phyloP scores from a whole-genome alignment of 2,797 vertebrate species.

The Epinephelus malabaricus region DNA sequence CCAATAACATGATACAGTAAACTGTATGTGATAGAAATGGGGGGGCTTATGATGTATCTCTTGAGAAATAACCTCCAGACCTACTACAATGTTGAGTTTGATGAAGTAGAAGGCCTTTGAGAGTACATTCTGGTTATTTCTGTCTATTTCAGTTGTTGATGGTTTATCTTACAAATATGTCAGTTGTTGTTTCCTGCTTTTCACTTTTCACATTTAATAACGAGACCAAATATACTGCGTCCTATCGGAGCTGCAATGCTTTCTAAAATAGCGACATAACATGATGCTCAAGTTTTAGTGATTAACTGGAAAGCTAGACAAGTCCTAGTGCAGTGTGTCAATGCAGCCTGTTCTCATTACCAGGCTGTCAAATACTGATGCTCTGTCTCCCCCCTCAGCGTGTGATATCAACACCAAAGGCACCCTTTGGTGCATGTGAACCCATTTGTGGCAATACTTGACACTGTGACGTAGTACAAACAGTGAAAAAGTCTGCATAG shows the following conservation, averaged over 20 bases:
- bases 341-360: too few species aligned
- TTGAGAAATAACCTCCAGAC: neutral
- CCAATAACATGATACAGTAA: neutral
- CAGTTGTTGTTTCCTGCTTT: constrained; percentile 3
- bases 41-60: neutral
- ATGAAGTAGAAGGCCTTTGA: neutral
- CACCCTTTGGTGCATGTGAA: too few species aligned
- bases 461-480: too few species aligned
- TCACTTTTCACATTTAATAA: constrained; percentile 16
- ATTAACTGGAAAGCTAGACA: neutral
- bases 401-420: too few species aligned
- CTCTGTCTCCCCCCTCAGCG: too few species aligned
- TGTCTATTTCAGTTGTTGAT: neutral
- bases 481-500: too few species aligned
- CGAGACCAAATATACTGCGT: neutral
- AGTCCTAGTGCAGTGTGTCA: neutral
- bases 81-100: neutral
- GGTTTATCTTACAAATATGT: neutral
- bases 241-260: neutral
- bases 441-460: too few species aligned
- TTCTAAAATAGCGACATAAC: neutral
- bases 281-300: neutral
- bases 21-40: neutral
- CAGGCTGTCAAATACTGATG: too few species aligned
- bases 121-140: neutral